Base-by-base conservation (phyloP, 1,140 invertebrate genomes). In the Glossosoma conforme region DNA sequence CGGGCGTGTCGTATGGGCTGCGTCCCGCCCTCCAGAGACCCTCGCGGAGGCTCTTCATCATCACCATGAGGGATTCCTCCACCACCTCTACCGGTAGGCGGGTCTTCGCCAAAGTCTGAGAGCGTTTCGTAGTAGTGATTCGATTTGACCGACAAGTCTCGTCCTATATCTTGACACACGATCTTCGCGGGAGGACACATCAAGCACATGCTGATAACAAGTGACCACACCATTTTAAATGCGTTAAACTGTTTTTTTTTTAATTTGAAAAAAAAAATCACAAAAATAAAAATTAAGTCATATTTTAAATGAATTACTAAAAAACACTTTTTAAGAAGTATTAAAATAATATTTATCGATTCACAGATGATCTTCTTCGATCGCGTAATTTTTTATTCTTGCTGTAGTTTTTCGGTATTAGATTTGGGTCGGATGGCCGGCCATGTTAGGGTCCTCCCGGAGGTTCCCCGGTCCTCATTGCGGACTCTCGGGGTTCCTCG, bases 1-100 rank as follows among this genome's bases (percentile, higher is more conserved):
- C 51, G 44, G 3, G 50, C 55, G 41, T 58, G 55, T 13, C 55
- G 49, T 53, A 58, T 58, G 18, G 15, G 14, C 28, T 44, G 50
- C 14, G 50, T 47, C 5, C 44, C 45, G 14, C 44, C 28, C 33
- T 49, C 10, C 19, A 15, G 37, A 35, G 20, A 20, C 38, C 24
- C 15, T 14, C 10, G 32, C 24, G 43, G 43, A 33, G 24, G 32
- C 3, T 30, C 42, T 2, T n/a, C 44, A n/a, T 47, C 44, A 2
- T 37, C 33, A 22, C 2, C n/a, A n/a, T 30, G 25, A n/a, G 3
- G 43, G 6, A 17, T 13, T 9, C 21, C 41, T 8, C n/a, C n/a
- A n/a, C n/a, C n/a, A n/a, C n/a, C n/a, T n/a, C n/a, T n/a, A n/a
- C n/a, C n/a, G n/a, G n/a, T n/a, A n/a, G n/a, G n/a, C n/a, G n/a